phyloP scores from a whole-genome alignment of 2,888 invertebrate genomes.

The Drosophila histrio region DNA sequence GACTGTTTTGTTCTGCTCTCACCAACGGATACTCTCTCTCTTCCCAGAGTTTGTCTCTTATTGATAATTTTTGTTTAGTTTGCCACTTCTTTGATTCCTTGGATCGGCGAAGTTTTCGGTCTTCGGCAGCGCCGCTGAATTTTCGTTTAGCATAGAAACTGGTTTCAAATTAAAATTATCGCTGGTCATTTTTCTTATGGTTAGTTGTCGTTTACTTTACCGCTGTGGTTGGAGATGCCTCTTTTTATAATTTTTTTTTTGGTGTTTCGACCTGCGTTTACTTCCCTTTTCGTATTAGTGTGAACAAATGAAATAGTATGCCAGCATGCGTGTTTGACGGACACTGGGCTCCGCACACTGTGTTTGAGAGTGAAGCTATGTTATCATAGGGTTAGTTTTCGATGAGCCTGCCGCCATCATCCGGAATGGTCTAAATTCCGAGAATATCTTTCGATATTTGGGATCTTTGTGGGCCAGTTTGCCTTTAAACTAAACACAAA shows the following conservation, averaged over 20 bases:
- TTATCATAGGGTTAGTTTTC: slow-evolving; percentile 28
- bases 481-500: not conserved
- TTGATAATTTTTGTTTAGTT: slow-evolving; percentile 61
- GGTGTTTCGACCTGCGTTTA: slow-evolving; percentile 66
- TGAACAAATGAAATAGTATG: slow-evolving; percentile 43
- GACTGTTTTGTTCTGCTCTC: slow-evolving; percentile 11
- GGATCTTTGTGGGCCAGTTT: slow-evolving; percentile 6
- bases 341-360: slow-evolving; percentile 13
- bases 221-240: slow-evolving; percentile 37
- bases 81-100: slow-evolving; percentile 49
- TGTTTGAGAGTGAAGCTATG: slow-evolving; percentile 7
- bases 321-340: slow-evolving; percentile 38
- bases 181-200: slow-evolving; percentile 81
- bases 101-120: slow-evolving; percentile 42
- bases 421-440: slow-evolving; percentile 33
- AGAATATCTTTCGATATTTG: slow-evolving; percentile 32
- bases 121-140: slow-evolving; percentile 62
- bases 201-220: slow-evolving; percentile 76
- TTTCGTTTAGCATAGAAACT: slow-evolving; percentile 81
- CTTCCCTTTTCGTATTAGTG: slow-evolving; percentile 60
- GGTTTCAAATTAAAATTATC: slow-evolving; percentile 84
- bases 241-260: slow-evolving; percentile 45
- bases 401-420: slow-evolving; percentile 8
- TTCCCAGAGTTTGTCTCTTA: slow-evolving; percentile 38
- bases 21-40: slow-evolving; percentile 15